A percentile compares a stretch with the other conserved stretches of the same genome.
These are phyloP conservation scores for Capitulum mitella DNA, from an alignment of 2,888 invertebrate genomes.

Conservation along the genomic window DNA sequence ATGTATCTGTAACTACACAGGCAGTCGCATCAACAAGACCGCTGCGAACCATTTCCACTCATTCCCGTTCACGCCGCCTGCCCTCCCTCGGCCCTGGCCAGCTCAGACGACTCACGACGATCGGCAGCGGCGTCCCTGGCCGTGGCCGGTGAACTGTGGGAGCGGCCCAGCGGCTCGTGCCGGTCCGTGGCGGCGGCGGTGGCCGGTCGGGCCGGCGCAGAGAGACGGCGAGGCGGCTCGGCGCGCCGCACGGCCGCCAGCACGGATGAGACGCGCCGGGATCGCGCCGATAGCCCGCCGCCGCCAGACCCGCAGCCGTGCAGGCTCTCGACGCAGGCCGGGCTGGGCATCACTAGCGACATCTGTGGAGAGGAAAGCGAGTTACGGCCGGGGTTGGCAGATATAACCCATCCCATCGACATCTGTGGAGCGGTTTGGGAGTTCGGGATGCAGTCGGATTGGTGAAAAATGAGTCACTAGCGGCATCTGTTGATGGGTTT, in stretches of 20 bases:
- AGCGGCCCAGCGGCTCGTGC: not conserved
- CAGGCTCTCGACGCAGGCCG: not conserved
- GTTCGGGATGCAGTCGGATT: too few relatives aligned
- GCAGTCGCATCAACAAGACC: not conserved
- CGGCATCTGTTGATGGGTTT: too few relatives aligned
- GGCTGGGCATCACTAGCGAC: not conserved
- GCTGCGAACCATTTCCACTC: too few relatives aligned
- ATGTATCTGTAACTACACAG: not conserved
- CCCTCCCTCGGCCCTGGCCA: too few relatives aligned
- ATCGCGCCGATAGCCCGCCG: not conserved
- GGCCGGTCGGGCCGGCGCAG: not conserved
- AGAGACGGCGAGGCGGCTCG: not conserved
- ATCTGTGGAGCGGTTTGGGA: too few relatives aligned
- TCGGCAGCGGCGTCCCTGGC: too few relatives aligned
- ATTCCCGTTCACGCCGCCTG: too few relatives aligned
- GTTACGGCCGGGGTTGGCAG: too few relatives aligned
- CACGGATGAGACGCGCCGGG: not conserved
- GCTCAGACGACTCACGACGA: too few relatives aligned
- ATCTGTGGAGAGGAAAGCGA: constrained; percentile 42
- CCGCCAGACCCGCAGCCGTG: not conserved
- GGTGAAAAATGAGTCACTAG: too few relatives aligned
- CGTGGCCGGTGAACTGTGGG: not conserved
- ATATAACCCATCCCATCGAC: too few relatives aligned
- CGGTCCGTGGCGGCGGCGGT: not conserved
- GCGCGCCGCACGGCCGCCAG: not conserved